Evolutionary conservation across 1,140 invertebrate species (phyloP).

Genomic region (Nylanderia fulva): DNA sequence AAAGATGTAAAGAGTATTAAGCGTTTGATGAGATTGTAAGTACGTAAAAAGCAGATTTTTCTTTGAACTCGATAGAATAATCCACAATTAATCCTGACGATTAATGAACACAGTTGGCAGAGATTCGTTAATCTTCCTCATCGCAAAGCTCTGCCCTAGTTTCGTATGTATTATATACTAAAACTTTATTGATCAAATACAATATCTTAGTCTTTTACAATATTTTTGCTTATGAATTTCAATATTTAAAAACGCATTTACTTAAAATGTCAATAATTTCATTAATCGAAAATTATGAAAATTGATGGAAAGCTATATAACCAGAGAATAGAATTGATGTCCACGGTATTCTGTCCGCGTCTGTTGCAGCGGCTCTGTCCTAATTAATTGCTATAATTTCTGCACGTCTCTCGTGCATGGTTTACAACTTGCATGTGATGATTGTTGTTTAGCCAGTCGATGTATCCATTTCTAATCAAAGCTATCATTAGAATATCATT

Average conservation of each 20-base stretch:
- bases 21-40: background rate
- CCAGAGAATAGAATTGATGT: background rate
- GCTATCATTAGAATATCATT: constrained; percentile 1
- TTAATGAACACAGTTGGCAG: constrained; percentile 32
- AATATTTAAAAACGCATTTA: background rate
- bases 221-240: background rate
- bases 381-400: constrained; percentile 60
- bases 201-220: background rate
- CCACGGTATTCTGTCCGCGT: constrained; percentile 5
- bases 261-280: background rate
- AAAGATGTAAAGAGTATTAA: background rate
- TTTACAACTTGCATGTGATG: constrained; percentile 27
- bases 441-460: constrained; percentile 1
- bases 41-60: background rate
- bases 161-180: too few species aligned
- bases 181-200: background rate
- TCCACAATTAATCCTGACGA: constrained; percentile 42
- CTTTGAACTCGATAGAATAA: background rate
- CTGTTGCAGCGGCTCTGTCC: background rate
- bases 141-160: background rate
- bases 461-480: constrained; percentile 36
- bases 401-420: background rate
- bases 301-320: background rate
- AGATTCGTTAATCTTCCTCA: constrained; percentile 7
- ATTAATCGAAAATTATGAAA: constrained; percentile 13